These are phyloP conservation scores for Phylloscopus trochilus DNA, from an alignment of 2,113 vertebrate genomes.

Conservation along the genomic window DNA sequence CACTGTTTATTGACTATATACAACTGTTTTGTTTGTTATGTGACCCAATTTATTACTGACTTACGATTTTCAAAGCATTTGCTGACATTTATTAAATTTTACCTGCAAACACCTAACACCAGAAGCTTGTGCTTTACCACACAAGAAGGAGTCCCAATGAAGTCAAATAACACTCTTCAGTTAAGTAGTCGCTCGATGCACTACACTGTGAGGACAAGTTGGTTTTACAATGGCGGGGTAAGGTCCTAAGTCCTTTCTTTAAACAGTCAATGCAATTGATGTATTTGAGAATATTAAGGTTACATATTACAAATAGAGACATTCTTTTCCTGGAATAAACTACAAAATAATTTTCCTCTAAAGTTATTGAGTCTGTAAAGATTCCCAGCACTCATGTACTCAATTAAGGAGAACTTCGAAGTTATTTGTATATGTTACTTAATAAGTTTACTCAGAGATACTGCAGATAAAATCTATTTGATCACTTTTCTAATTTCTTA, in stretches of 20 bases:
- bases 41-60: background rate
- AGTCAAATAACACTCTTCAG: background rate
- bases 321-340: background rate
- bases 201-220: background rate
- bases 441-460: background rate
- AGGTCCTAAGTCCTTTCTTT: background rate
- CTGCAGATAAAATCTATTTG: background rate
- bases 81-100: background rate
- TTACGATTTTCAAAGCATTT: background rate
- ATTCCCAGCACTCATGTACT: background rate
- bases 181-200: background rate
- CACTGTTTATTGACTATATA: background rate
- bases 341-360: background rate
- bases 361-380: background rate
- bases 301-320: background rate
- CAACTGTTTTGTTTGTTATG: background rate
- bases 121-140: background rate
- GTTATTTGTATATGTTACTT: background rate
- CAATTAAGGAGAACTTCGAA: background rate
- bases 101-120: background rate
- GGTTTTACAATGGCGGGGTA: background rate
- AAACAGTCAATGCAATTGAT: background rate
- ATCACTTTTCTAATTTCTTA: constrained; percentile 14
- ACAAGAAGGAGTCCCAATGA: background rate
- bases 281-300: background rate